Evolutionary conservation across 2,113 vertebrate genomes (phyloP).

Genomic region (Andinoacara biseriatus): DNA sequence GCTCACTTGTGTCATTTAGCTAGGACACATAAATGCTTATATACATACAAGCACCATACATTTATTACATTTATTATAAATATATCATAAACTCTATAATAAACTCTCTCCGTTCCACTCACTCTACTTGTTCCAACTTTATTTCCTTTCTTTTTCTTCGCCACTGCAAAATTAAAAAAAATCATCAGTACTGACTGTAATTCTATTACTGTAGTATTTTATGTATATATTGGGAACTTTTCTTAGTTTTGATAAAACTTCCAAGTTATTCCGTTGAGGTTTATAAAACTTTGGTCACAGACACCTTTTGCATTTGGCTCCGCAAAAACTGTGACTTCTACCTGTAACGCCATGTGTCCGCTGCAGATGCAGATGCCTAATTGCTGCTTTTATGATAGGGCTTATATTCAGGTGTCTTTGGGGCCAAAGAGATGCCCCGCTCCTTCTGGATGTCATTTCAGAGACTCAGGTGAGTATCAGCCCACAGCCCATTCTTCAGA

Average conservation of each 20-base stretch:
- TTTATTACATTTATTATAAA: too few species aligned
- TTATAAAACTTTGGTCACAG: not conserved
- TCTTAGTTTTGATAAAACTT: not conserved
- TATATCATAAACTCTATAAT: too few species aligned
- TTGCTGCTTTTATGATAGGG: conserved; percentile 23
- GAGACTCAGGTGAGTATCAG: conserved; percentile 54
- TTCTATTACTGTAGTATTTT: not conserved
- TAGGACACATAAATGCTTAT: not conserved
- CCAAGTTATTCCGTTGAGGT: not conserved
- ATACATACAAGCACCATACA: too few species aligned
- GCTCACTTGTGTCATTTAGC: not conserved
- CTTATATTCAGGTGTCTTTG: conserved; percentile 56
- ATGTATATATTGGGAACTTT: not conserved
- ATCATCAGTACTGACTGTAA: not conserved
- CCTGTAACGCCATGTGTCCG: not conserved
- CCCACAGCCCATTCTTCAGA: conserved; percentile 13
- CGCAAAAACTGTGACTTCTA: not conserved
- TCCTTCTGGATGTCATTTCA: conserved; percentile 7
- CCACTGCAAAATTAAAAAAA: not conserved
- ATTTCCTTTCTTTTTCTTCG: not conserved
- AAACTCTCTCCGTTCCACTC: not conserved
- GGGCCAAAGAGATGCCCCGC: conserved; percentile 11
- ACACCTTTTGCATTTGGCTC: not conserved
- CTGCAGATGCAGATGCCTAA: not conserved
- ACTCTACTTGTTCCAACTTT: not conserved